Evolutionary conservation across 2,797 vertebrate species (phyloP), one percentile per base, ranked within the genome.

Genomic region (Syndactyla subalaris): DNA sequence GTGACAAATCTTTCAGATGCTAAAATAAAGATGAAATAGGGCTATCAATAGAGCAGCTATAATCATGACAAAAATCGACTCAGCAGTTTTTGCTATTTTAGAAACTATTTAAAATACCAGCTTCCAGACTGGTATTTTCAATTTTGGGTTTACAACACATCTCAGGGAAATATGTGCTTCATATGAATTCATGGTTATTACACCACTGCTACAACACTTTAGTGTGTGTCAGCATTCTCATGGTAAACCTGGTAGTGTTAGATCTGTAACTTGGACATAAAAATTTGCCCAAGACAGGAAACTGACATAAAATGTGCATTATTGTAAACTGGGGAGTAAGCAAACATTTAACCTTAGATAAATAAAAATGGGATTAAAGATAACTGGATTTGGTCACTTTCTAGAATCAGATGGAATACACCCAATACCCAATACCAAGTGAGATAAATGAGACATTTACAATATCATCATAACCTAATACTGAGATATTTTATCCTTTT

Each of bases 151-250:
- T 93, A 93, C 0, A 7, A 43, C 36, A 30, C 54, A 89, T 89
- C 84, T 49, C 74, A 92, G 84, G 84, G 81, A 89, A 92, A 89
- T 65, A 76, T 2, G 36, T 59, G 48, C 16, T 94, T 85, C 66
- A 21, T 68, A 85, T 9, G 68, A 91, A 88, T 93, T 96, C 81
- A 89, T 36, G 68, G 65, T 83, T 92, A 89, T 95, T 89, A 34
- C 38, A 83, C 38, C 81, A 49, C 38, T 77, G 89, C 84, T 91
- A 48, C 61, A 87, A 32, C 29, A 66, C 54, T 79, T 61, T 1
- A 18, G 41, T 10, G 73, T 45, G 36, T 55, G 73, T 86, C 89
- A 97, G 84, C 84, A 62, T 74, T 97, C 95, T 80, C 72, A 27
- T 38, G n/a, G 54, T 34, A 57, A 96, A 78, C 65, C 36, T 51